Evolutionary conservation across 2,888 invertebrate genomes (phyloP), one percentile per base, ranked within the genome.

Genomic region (Frankliniella intonsa): DNA sequence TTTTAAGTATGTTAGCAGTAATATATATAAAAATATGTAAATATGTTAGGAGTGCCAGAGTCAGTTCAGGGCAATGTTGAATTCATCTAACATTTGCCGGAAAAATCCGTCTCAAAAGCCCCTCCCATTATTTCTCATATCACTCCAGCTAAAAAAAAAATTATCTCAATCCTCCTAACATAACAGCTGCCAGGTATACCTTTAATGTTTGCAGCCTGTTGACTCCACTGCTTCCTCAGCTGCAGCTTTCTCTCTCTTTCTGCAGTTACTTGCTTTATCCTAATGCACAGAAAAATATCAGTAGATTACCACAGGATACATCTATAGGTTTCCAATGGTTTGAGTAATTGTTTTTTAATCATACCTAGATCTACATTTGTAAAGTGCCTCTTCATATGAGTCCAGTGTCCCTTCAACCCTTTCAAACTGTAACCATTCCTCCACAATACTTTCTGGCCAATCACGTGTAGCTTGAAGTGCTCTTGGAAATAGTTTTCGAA

Each of bases 351-450:
- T 50, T 25, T 82, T 80, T 65, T 81, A 80, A 2, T 22, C 82
- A 51, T 82, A 84, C 84, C 79, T 84, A 17, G 80, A 82, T 80
- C 85, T 79, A 80, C 82, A 81, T 83, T 88, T 87, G 49, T 83
- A 82, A 62, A 86, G 84, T 82, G 85, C 85, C 76, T 83, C 84
- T 84, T 86, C 84, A 84, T 87, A 85, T 27, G 86, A 84, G 79
- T 91, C 90, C 65, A 94, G 86, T 1, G 90, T 90, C 50, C 97
- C 97, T 87, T 92, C 92, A 87, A 95, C 94, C 80, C 95, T 89
- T 87, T 97, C 97, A 87, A 92, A 94, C 87, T 94, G 92, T n/a
- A 94, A 88, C 92, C 95, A 95, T 62, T 94, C 90, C 27, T 93
- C 91, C 3, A 91, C 92, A 69, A 96, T 90, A 81, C 90, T 90